Percentiles rank a stretch among this genome's conserved stretches.
These are phyloP conservation scores for Saxicola maurus DNA, from an alignment of 2,797 vertebrate species.

Conservation along the genomic window DNA sequence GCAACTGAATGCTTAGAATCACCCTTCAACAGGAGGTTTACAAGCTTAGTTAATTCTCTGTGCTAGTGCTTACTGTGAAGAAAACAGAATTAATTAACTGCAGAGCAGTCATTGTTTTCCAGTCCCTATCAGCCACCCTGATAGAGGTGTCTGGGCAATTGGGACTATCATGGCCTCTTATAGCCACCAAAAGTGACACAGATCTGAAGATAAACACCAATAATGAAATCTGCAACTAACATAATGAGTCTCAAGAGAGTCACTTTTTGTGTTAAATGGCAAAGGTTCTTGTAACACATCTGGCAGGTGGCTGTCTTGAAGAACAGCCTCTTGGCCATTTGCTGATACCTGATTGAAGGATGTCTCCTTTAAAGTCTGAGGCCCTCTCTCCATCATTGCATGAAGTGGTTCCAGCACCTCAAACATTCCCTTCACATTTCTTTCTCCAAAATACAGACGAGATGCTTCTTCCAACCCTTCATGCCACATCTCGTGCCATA, in stretches of 20 bases:
- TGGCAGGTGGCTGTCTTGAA: not conserved
- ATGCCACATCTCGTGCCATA: slow-evolving; percentile 99
- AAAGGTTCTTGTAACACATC: not conserved
- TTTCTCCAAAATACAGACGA: slow-evolving; percentile 94
- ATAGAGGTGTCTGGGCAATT: not conserved
- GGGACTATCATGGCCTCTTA: too few species aligned
- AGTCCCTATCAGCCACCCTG: not conserved
- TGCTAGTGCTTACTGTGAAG: not conserved
- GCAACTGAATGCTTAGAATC: not conserved
- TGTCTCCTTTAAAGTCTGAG: slow-evolving; percentile 97
- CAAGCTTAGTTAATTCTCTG: not conserved
- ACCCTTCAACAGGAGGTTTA: not conserved
- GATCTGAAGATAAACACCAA: not conserved
- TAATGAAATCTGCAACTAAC: not conserved
- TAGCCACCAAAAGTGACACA: fast-evolving
- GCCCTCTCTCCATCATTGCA: slow-evolving; percentile 98
- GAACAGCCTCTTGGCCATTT: not conserved
- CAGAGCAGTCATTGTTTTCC: not conserved
- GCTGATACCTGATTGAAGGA: slow-evolving; percentile 93
- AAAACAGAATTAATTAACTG: not conserved
- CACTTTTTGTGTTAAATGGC: not conserved
- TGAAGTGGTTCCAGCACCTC: slow-evolving; percentile 96
- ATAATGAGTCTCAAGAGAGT: not conserved
- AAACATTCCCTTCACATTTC: slow-evolving; percentile 98
- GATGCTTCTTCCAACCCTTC: slow-evolving; percentile 96